phyloP scores from a whole-genome alignment of 2,113 vertebrate genomes.

The Varanus komodoensis region DNA sequence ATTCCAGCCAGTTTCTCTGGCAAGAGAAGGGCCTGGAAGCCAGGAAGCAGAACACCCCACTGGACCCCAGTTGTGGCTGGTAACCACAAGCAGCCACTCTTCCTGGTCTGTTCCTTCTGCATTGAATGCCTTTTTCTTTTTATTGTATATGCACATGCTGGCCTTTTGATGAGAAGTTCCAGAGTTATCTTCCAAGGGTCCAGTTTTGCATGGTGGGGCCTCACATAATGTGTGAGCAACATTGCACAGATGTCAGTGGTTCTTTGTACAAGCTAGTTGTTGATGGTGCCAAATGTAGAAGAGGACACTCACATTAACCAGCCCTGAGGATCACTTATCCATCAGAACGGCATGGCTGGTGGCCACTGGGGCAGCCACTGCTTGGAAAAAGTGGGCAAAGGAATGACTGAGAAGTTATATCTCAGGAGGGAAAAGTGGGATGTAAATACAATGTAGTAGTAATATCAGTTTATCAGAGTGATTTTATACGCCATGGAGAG shows the following conservation, averaged over 20 bases:
- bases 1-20: conserved; percentile 27
- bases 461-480: background rate
- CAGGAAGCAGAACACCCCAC: background rate
- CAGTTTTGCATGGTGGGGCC: background rate
- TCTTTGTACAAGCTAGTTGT: background rate
- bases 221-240: background rate
- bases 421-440: too few relatives aligned
- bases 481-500: background rate
- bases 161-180: background rate
- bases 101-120: background rate
- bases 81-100: background rate
- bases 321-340: background rate
- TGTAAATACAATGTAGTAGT: too few relatives aligned
- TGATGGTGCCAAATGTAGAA: background rate
- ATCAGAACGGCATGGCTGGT: background rate
- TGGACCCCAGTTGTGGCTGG: background rate
- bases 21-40: background rate
- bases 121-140: background rate
- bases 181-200: background rate
- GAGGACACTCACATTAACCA: too few relatives aligned
- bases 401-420: too few relatives aligned
- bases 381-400: background rate
- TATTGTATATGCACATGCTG: background rate
- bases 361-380: background rate
- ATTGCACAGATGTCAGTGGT: background rate